These are phyloP conservation scores for Oscheius sp. DNA, from an alignment of 1,140 invertebrate genomes.

Conservation along the genomic window DNA sequence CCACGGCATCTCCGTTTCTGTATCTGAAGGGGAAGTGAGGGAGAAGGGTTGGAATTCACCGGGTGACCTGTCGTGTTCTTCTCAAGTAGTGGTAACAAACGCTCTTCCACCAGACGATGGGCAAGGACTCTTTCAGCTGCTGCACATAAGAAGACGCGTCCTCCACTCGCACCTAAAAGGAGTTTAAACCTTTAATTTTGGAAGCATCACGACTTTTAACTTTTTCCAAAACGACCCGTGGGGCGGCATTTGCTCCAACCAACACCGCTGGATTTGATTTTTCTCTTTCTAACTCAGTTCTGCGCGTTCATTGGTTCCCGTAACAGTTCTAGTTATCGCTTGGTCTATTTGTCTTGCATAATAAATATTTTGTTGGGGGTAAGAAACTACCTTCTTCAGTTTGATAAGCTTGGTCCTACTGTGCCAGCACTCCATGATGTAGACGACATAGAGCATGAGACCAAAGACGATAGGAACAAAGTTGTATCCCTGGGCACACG, in stretches of 20 bases:
- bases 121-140: constrained; percentile 72
- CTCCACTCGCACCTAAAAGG: constrained; percentile 69
- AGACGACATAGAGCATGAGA: constrained; percentile 77
- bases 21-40: constrained; percentile 65
- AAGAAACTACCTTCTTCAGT: constrained; percentile 54
- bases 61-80: constrained; percentile 69
- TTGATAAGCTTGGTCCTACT: constrained; percentile 69
- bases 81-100: constrained; percentile 81
- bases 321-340: too few relatives aligned
- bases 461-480: constrained; percentile 80
- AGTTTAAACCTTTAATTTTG: background rate
- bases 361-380: background rate
- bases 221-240: too few relatives aligned
- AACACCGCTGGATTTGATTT: too few relatives aligned
- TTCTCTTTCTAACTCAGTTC: too few relatives aligned
- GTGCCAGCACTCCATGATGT: constrained; percentile 81
- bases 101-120: constrained; percentile 84
- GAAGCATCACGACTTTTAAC: background rate
- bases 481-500: constrained; percentile 80
- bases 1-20: constrained; percentile 77
- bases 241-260: too few relatives aligned
- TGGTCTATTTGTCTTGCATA: background rate
- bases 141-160: constrained; percentile 72
- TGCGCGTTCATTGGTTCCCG: too few relatives aligned
- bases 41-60: constrained; percentile 25